Conservation (phyloP, 1,140 invertebrate genomes). For the Dendroctonus ponderosae region DNA sequence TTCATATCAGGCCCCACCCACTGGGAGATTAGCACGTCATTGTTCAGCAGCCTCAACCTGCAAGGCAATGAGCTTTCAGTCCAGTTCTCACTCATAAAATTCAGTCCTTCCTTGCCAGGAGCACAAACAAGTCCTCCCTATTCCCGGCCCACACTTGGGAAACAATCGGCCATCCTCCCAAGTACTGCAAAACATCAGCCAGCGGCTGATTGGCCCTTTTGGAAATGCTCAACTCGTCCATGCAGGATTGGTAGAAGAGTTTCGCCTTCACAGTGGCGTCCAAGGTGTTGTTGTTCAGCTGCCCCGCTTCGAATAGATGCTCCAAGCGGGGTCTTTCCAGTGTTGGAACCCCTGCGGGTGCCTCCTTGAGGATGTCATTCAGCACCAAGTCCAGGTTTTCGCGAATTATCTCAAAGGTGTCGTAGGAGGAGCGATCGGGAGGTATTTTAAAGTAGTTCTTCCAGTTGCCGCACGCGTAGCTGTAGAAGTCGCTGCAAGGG, state of each 20-base stretch:
- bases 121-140: constrained; percentile 71
- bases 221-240: constrained; percentile 73
- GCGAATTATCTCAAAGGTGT: constrained; percentile 79
- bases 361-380: constrained; percentile 64
- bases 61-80: no score
- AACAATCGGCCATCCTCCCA: constrained; percentile 86
- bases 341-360: not conserved
- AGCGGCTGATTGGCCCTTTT: constrained; percentile 70
- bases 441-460: constrained; percentile 79
- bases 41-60: constrained; percentile 73
- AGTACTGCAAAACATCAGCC: constrained; percentile 64
- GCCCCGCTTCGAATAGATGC: constrained; percentile 6
- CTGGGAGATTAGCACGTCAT: constrained; percentile 78
- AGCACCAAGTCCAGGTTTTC: constrained; percentile 72
- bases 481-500: constrained; percentile 90
- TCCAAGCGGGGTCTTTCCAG: not conserved
- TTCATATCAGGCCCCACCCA: constrained; percentile 88
- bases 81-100: no score
- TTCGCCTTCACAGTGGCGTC: constrained; percentile 73
- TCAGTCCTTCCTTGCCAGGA: constrained; percentile 64
- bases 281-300: constrained; percentile 41
- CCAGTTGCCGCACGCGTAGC: constrained; percentile 89
- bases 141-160: constrained; percentile 61
- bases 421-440: constrained; percentile 75
- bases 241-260: constrained; percentile 79